Evolutionary conservation across 2,113 vertebrate genomes (phyloP).

Genomic region (Tyto alba): DNA sequence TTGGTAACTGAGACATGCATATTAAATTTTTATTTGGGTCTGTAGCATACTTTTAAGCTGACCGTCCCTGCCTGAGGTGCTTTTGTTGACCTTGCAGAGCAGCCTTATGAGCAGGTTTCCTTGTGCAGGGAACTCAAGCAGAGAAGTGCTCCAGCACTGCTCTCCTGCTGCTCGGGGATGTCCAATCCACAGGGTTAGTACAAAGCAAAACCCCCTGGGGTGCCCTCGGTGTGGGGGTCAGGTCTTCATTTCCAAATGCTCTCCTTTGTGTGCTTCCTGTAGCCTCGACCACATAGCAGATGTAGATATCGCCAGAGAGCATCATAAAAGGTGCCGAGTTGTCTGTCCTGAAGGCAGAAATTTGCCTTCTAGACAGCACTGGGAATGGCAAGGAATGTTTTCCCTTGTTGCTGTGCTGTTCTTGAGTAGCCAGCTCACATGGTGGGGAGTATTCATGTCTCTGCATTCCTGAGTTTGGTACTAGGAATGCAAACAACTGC

Average conservation of each 20-base stretch:
- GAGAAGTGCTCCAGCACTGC: neutral
- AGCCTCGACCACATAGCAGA: neutral
- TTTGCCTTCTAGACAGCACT: neutral
- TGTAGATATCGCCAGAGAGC: neutral
- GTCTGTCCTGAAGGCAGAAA: neutral
- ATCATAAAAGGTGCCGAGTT: neutral
- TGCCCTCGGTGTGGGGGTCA: neutral
- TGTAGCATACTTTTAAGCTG: neutral
- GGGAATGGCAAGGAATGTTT: neutral
- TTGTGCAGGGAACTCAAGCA: rapidly evolving
- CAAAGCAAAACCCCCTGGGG: neutral
- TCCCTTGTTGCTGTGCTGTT: neutral
- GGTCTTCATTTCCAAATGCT: neutral
- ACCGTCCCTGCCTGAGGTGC: rapidly evolving
- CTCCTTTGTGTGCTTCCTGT: neutral
- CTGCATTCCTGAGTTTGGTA: constrained; percentile 12
- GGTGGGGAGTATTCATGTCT: neutral
- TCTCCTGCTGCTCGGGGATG: neutral
- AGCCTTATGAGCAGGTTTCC: neutral
- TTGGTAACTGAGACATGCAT: rapidly evolving
- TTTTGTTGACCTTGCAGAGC: neutral
- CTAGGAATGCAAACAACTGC: constrained; percentile 9
- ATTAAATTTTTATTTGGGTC: neutral
- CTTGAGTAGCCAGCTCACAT: neutral
- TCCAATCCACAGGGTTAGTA: too few relatives aligned